Percentiles rank a stretch among this genome's conserved stretches.
Evolutionary conservation across 1,140 invertebrate genomes (phyloP).

Genomic region (Bombus huntii): DNA sequence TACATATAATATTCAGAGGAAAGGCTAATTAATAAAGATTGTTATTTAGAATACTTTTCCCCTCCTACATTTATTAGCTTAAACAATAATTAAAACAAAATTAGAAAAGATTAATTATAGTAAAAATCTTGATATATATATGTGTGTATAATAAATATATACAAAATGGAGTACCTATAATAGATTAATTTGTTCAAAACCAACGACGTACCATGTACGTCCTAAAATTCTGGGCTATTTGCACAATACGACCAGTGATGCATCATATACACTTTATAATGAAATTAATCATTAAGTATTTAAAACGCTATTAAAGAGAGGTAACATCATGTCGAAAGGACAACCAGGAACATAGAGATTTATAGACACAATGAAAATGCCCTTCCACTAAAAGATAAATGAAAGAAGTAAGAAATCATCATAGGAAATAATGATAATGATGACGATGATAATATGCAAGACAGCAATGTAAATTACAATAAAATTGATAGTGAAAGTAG

Average conservation of each 20-base stretch:
- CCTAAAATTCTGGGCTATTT: not conserved
- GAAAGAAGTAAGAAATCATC: not conserved
- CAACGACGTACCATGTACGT: not conserved
- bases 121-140: not conserved
- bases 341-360: no score
- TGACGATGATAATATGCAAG: not conserved
- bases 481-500: not conserved
- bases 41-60: not conserved
- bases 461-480: not conserved
- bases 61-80: not conserved
- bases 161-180: not conserved
- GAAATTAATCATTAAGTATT: not conserved
- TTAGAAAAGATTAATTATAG: not conserved
- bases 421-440: not conserved
- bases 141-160: not conserved
- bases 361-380: not conserved
- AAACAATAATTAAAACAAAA: not conserved
- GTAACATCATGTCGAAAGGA: not conserved
- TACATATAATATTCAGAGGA: slow-evolving; percentile 10
- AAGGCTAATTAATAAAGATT: not conserved
- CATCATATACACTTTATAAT: not conserved
- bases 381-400: not conserved
- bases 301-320: not conserved
- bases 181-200: not conserved
- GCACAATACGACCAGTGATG: not conserved